Percentiles rank a stretch among this genome's conserved stretches.
phyloP scores from a whole-genome alignment of 1,140 invertebrate genomes.

The Drosophila athabasca region DNA sequence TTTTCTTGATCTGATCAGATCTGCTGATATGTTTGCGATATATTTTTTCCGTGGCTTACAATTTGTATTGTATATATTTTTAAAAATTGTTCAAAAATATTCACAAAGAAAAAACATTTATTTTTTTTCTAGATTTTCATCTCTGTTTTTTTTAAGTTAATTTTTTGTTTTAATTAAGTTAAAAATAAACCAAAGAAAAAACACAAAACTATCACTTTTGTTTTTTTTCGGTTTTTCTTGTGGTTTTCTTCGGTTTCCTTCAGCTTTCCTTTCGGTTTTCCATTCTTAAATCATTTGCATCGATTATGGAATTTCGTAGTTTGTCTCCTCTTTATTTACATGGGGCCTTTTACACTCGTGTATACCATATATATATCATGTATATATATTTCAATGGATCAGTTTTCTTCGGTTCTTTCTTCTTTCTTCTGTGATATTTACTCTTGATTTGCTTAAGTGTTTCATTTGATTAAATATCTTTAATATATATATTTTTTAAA shows the following conservation, averaged over 20 bases:
- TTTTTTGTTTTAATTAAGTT: slow-evolving; percentile 31
- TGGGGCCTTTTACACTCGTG: slow-evolving; percentile 37
- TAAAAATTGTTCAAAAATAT: slow-evolving; percentile 66
- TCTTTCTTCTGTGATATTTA: slow-evolving; percentile 29
- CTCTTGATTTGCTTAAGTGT: slow-evolving; percentile 46
- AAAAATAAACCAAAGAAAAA: slow-evolving; percentile 46
- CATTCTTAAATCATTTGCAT: slow-evolving; percentile 60
- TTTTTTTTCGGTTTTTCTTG: slow-evolving; percentile 27
- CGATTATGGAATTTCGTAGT: slow-evolving; percentile 69
- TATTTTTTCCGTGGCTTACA: slow-evolving; percentile 60
- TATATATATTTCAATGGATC: slow-evolving; percentile 77
- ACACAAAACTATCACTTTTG: slow-evolving; percentile 69
- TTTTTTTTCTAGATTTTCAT: slow-evolving; percentile 24
- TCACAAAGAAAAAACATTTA: slow-evolving; percentile 47
- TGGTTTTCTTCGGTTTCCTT: slow-evolving; percentile 18
- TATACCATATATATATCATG: slow-evolving; percentile 25
- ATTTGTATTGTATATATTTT: slow-evolving; percentile 47
- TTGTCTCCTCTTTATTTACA: slow-evolving; percentile 78
- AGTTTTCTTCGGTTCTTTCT: slow-evolving; percentile 31
- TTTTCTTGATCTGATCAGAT: slow-evolving; percentile 37
- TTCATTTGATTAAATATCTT: slow-evolving; percentile 53
- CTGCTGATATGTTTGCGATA: slow-evolving; percentile 77
- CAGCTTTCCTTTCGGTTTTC: slow-evolving; percentile 35
- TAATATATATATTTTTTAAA: slow-evolving; percentile 42
- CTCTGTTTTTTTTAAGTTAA: slow-evolving; percentile 14